phyloP scores from a whole-genome alignment of 1,140 invertebrate species.

The Amyelois transitella region DNA sequence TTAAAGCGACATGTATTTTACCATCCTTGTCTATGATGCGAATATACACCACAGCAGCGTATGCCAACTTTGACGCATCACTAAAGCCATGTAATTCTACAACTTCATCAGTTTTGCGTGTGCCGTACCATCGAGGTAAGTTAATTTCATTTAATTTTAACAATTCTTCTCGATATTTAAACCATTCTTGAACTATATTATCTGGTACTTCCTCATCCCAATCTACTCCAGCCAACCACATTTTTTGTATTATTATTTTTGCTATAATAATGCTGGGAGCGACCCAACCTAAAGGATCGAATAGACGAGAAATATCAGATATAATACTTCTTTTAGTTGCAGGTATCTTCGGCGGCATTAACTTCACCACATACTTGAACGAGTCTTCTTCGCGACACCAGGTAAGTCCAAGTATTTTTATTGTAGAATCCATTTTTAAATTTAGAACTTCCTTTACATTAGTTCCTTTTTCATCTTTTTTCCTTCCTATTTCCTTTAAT shows the following conservation, averaged over 20 bases:
- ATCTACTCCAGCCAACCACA: background rate
- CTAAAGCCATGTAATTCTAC: background rate
- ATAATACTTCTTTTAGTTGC: conserved; percentile 2
- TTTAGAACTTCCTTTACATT: background rate
- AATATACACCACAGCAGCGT: background rate
- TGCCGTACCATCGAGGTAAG: conserved; percentile 1
- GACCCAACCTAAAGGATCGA: background rate
- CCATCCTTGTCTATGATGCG: background rate
- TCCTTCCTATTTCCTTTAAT: background rate
- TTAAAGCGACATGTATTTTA: background rate
- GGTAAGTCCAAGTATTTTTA: conserved; percentile 1
- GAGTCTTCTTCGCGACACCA: background rate
- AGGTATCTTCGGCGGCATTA: background rate
- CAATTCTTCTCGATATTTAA: background rate
- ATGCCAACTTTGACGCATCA: background rate
- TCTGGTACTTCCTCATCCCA: conserved; percentile 1
- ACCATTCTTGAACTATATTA: background rate
- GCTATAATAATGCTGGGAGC: background rate
- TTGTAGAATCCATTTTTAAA: background rate
- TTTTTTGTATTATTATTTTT: conserved; percentile 1
- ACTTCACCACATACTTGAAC: background rate
- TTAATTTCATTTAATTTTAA: background rate
- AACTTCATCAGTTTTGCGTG: background rate
- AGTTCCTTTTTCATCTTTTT: background rate
- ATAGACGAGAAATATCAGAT: conserved; percentile 1